phyloP scores from a whole-genome alignment of 92 coral and sea anemone genomes.

The Siderastrea radians region DNA sequence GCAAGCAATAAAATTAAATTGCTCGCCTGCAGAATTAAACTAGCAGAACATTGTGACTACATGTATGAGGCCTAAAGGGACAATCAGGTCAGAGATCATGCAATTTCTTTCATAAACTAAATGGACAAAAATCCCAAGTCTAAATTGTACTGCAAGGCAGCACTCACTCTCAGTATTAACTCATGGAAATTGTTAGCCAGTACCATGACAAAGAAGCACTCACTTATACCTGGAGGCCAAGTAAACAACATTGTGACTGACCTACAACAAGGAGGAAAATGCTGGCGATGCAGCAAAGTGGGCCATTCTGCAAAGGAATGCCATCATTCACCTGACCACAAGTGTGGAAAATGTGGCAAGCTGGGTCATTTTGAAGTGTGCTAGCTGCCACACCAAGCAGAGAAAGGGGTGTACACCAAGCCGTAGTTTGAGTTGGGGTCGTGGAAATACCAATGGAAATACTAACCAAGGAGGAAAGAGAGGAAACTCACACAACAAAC shows the following conservation, averaged over 20 bases:
- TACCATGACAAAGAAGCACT: slow-evolving; percentile 66
- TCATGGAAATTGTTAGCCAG: slow-evolving; percentile 39
- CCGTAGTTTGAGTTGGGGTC: too few relatives aligned
- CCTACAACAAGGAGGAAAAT: not conserved
- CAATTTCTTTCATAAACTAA: slow-evolving; percentile 23
- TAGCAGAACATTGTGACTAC: slow-evolving; percentile 65
- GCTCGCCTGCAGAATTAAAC: too few relatives aligned
- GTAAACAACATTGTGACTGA: slow-evolving; percentile 11
- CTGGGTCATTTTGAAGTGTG: slow-evolving; percentile 21
- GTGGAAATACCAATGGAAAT: too few relatives aligned
- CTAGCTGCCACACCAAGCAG: not conserved
- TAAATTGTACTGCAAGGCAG: slow-evolving; percentile 52
- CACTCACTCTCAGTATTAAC: slow-evolving; percentile 30
- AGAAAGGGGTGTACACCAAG: too few relatives aligned
- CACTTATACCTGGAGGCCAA: slow-evolving; percentile 13
- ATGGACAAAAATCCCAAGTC: slow-evolving; percentile 50
- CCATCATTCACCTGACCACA: slow-evolving; percentile 27
- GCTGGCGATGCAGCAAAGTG: slow-evolving; percentile 33
- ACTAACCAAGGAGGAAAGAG: too few relatives aligned
- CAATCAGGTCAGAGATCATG: slow-evolving; percentile 56
- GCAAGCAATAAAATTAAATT: too few relatives aligned
- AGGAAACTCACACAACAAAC: too few relatives aligned
- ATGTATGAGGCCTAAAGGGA: slow-evolving; percentile 32
- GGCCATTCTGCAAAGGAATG: slow-evolving; percentile 29
- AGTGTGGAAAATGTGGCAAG: slow-evolving; percentile 39